phyloP scores from a whole-genome alignment of 92 coral and sea anemone genomes.

The Palythoa grandis region DNA sequence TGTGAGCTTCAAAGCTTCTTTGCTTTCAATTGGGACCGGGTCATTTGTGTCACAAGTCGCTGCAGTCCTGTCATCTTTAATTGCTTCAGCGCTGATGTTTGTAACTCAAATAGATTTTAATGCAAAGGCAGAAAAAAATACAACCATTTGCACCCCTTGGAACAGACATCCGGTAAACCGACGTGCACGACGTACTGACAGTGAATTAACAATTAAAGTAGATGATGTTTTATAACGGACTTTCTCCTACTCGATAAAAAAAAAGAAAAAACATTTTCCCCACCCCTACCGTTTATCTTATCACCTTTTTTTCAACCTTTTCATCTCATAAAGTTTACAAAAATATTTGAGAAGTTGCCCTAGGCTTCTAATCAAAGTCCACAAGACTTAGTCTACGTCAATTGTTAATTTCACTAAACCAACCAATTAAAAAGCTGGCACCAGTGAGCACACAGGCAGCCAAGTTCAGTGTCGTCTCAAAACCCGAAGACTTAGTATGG shows the following conservation, averaged over 20 bases:
- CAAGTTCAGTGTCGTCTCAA: neutral
- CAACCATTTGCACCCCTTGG: neutral
- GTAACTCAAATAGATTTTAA: neutral
- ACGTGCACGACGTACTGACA: neutral
- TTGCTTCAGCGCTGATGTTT: neutral
- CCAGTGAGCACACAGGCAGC: neutral
- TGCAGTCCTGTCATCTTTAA: conserved; percentile 31
- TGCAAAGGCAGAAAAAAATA: neutral
- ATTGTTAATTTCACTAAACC: neutral
- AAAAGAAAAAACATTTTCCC: too few species aligned
- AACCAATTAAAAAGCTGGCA: neutral
- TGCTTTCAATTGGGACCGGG: conserved; percentile 9
- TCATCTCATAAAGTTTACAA: too few species aligned
- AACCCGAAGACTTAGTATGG: too few species aligned
- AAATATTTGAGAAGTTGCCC: too few species aligned
- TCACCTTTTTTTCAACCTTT: too few species aligned
- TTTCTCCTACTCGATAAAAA: too few species aligned
- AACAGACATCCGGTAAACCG: neutral
- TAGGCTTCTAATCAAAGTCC: too few species aligned
- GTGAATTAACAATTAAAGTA: too few species aligned
- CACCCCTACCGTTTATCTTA: too few species aligned
- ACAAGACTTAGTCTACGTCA: neutral
- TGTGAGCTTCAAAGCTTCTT: conserved; percentile 13
- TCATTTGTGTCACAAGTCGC: conserved; percentile 17
- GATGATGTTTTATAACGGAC: too few species aligned